Evolutionary conservation across 1,140 invertebrate genomes (phyloP).

Genomic region (Oryzaephilus surinamensis): DNA sequence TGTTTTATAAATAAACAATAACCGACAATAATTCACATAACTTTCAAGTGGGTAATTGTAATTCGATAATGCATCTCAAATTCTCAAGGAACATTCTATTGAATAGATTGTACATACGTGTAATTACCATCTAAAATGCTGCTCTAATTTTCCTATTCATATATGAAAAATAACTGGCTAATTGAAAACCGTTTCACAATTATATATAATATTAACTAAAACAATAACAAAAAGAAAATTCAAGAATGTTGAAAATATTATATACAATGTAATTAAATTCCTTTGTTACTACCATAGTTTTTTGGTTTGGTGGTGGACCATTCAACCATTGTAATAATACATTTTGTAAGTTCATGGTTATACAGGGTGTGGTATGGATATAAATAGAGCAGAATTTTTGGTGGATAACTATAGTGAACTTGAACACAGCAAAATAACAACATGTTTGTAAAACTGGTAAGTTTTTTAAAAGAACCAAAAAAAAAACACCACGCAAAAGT

Average conservation of each 20-base stretch:
- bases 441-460: constrained; percentile 37
- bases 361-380: constrained; percentile 28
- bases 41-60: too few species aligned
- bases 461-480: constrained; percentile 8
- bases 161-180: constrained; percentile 3
- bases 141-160: constrained; percentile 5
- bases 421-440: constrained; percentile 30
- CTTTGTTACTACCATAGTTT: constrained; percentile 1
- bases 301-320: constrained; percentile 8
- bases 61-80: too few species aligned
- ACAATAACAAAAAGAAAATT: too few species aligned
- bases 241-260: too few species aligned
- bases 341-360: constrained; percentile 10
- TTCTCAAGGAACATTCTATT: too few species aligned
- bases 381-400: constrained; percentile 30
- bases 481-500: background rate
- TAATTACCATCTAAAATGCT: constrained; percentile 4
- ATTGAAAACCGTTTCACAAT: constrained; percentile 6
- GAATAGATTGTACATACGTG: too few species aligned
- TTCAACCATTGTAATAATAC: constrained; percentile 8
- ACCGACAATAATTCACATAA: too few species aligned
- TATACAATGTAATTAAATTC: too few species aligned
- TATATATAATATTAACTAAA: constrained; percentile 1
- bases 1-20: too few species aligned
- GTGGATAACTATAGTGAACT: constrained; percentile 27